A percentile compares a stretch with the other conserved stretches of the same genome.
Conservation (phyloP, 2,797 vertebrate genomes). For the Myotis findleyi region DNA sequence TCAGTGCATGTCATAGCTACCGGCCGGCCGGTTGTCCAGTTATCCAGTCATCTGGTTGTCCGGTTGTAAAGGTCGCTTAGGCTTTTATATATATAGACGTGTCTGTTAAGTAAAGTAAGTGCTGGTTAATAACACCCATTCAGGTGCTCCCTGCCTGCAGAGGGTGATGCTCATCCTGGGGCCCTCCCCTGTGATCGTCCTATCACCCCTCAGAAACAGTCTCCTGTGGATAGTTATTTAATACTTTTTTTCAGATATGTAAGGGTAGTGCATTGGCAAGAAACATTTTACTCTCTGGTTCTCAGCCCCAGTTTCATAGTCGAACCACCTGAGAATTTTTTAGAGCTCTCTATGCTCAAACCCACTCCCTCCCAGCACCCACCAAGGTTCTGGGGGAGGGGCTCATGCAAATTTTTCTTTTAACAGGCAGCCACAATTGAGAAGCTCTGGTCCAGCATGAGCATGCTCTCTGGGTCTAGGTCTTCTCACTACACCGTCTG, state of each 20-base stretch:
- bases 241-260: background rate
- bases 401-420: background rate
- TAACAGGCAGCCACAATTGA: accelerated
- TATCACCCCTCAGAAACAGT: too few species aligned
- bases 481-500: background rate
- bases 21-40: too few species aligned
- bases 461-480: background rate
- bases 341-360: background rate
- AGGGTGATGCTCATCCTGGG: background rate
- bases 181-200: background rate
- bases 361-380: background rate
- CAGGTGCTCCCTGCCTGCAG: background rate
- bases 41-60: accelerated
- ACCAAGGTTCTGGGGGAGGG: background rate
- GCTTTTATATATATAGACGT: too few species aligned
- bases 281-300: constrained; percentile 30
- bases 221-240: background rate
- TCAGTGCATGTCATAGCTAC: too few species aligned
- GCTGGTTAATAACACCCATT: background rate
- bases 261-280: background rate
- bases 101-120: background rate
- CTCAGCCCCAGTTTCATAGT: background rate
- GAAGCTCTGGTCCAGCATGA: background rate
- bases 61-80: too few species aligned
- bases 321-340: background rate